These are phyloP conservation scores for Melanogrammus aeglefinus DNA, from an alignment of 2,797 vertebrate species.

Conservation along the genomic window DNA sequence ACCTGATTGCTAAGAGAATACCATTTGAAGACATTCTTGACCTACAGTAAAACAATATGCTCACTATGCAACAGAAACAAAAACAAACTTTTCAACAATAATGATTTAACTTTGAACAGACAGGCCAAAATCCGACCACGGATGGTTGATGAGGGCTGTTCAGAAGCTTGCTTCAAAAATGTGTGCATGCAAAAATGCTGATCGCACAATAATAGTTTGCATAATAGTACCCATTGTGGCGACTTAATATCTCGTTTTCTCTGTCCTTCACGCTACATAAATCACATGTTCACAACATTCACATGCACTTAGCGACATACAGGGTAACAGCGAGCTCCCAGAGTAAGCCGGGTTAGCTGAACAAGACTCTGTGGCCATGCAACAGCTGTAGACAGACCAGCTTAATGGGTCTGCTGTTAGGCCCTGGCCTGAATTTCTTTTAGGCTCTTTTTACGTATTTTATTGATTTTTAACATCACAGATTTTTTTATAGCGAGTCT, in stretches of 20 bases:
- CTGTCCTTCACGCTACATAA: conserved; percentile 26
- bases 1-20: not conserved
- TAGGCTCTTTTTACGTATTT: conserved; percentile 31
- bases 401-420: not conserved
- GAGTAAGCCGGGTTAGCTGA: conserved; percentile 12
- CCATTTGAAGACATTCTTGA: not conserved
- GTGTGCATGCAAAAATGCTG: conserved; percentile 27
- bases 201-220: conserved; percentile 51
- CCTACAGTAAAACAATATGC: not conserved
- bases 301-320: conserved; percentile 29
- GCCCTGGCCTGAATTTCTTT: not conserved
- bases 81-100: not conserved
- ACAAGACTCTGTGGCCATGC: not conserved
- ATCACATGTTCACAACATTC: conserved; percentile 48
- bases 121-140: not conserved
- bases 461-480: not conserved
- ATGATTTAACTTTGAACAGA: not conserved
- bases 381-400: not conserved
- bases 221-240: conserved; percentile 26
- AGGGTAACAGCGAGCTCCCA: conserved; percentile 12
- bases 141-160: not conserved
- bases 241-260: conserved; percentile 34
- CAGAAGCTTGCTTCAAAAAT: not conserved
- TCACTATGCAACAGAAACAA: not conserved
- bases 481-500: not conserved